These are phyloP conservation scores for Diarsia brunnea DNA, from an alignment of 2,888 invertebrate genomes.

Conservation along the genomic window DNA sequence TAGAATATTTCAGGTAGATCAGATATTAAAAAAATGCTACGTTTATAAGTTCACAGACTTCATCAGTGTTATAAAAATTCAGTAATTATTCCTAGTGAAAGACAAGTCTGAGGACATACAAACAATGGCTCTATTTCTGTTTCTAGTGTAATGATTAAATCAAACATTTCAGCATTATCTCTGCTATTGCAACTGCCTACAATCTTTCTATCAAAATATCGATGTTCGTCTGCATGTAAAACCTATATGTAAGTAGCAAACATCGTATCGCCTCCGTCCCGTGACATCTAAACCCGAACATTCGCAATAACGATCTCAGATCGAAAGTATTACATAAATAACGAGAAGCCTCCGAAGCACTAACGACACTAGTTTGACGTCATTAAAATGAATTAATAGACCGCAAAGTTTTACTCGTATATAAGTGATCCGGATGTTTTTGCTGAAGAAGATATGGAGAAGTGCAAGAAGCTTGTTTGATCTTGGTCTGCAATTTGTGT, in stretches of 20 bases:
- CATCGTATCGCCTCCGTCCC: slow-evolving; percentile 52
- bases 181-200: too few relatives aligned
- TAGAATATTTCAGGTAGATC: too few relatives aligned
- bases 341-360: slow-evolving; percentile 70
- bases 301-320: slow-evolving; percentile 49
- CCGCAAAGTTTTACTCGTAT: slow-evolving; percentile 18
- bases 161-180: too few relatives aligned
- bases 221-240: not conserved
- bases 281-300: slow-evolving; percentile 27
- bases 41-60: too few relatives aligned
- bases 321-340: slow-evolving; percentile 75
- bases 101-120: too few relatives aligned
- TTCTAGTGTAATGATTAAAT: too few relatives aligned
- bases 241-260: not conserved
- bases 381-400: slow-evolving; percentile 64
- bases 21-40: too few relatives aligned
- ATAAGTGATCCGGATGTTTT: slow-evolving; percentile 39
- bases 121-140: too few relatives aligned
- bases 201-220: too few relatives aligned
- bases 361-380: slow-evolving; percentile 47
- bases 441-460: not conserved
- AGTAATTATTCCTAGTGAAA: too few relatives aligned
- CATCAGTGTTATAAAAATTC: too few relatives aligned
- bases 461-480: not conserved
- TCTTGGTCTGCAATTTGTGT: not conserved